Conservation (phyloP, 2,888 invertebrate genomes). For the Galerucella nymphaeae region DNA sequence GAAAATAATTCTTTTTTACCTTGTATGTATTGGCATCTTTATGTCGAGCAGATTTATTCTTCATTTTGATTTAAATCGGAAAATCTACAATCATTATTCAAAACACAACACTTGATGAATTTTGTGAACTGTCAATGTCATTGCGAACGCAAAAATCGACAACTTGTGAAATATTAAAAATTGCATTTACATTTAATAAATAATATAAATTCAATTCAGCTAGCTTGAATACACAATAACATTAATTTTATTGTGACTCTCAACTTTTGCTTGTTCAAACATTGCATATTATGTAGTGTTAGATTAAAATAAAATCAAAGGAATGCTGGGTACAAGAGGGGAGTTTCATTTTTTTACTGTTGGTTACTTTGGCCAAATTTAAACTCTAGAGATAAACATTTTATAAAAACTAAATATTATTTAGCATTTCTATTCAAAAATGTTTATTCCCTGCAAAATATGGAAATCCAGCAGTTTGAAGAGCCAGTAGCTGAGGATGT, state of each 20-base stretch:
- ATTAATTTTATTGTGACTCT: too few relatives aligned
- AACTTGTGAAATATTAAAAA: too few relatives aligned
- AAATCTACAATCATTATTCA: neutral
- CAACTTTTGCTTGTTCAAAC: too few relatives aligned
- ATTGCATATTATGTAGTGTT: too few relatives aligned
- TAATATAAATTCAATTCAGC: too few relatives aligned
- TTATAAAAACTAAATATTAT: neutral
- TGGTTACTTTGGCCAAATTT: neutral
- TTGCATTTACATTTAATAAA: too few relatives aligned
- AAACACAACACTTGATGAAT: neutral
- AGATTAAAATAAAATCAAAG: too few relatives aligned
- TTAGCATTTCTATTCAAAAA: neutral
- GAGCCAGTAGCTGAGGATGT: neutral
- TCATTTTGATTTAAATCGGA: slow-evolving; percentile 65
- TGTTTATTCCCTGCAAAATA: neutral
- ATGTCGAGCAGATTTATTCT: slow-evolving; percentile 77
- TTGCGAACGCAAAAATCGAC: too few relatives aligned
- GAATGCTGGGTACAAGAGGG: too few relatives aligned
- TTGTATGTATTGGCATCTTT: slow-evolving; percentile 83
- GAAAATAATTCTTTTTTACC: slow-evolving; percentile 58
- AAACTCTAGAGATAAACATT: neutral
- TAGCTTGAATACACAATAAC: too few relatives aligned
- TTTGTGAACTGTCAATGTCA: neutral
- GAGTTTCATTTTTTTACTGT: neutral
- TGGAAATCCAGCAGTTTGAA: neutral